Base-by-base conservation (phyloP, 2,888 invertebrate species). In the Catotricha subobsoleta region DNA sequence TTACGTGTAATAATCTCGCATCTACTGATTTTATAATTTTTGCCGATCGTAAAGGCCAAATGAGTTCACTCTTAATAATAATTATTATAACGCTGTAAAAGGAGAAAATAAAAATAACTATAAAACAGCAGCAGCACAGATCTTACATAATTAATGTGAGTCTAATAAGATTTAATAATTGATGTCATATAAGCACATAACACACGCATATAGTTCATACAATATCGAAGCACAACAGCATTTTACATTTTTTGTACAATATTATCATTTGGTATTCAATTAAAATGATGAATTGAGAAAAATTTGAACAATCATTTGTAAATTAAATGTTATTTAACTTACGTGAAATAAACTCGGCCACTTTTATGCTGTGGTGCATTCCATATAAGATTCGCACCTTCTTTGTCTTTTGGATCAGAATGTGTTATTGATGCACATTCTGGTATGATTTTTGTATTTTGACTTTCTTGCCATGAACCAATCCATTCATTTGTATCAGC, bases 321-420 rank as follows among this genome's bases (percentile, higher is more conserved):
- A 28, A 25, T 25, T 25, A 25, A 10, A 25, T 30, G 16, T 12
- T 28, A 29, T 16, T n/a, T 29, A 39, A 71, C 80, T 76, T 67
- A 83, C 83, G 82, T 82, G 54, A 84, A 84, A 57, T 80, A 83
- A 36, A 84, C 82, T 48, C 69, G 69, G 48, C 82, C 83, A 9
- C 61, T 62, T 40, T 68, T 60, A 49, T 77, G 67, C 3, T 67
- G 60, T 1, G 83, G 83, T 2, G 82, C 80, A 51, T 71, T 71
- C 83, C 83, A 84, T 31, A 79, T 62, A 15, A 84, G 64, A 18
- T 73, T 76, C 0, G 81, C 81, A 40, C 75, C 69, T 45, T 74
- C 63, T 58, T 84, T 83, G 50, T 76, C 76, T 42, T 72, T 68
- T 7, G 80, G 77, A 58, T 82, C 81, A 1, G 74, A 78, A 55